phyloP scores from a whole-genome alignment of 2,888 invertebrate species.

The Sicus ferrugineus region DNA sequence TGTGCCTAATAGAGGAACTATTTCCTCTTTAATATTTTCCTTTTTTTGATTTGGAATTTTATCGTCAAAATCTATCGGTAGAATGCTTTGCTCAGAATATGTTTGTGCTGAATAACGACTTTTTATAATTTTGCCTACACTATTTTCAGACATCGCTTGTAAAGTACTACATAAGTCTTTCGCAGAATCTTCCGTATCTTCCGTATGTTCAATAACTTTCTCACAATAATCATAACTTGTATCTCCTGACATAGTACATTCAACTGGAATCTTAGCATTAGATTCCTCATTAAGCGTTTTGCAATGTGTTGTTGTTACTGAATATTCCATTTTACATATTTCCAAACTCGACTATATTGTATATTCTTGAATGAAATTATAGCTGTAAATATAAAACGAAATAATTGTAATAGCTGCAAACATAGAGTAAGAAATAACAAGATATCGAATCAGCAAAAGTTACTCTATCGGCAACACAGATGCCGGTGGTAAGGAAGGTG shows the following conservation, averaged over 20 bases:
- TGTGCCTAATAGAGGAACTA: neutral
- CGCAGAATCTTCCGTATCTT: neutral
- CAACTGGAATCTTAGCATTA: neutral
- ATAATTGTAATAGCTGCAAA: neutral
- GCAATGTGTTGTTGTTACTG: neutral
- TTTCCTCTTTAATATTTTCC: neutral
- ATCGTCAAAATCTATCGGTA: neutral
- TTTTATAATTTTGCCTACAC: neutral
- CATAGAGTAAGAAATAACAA: neutral
- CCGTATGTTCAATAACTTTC: too few relatives aligned
- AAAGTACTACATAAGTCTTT: neutral
- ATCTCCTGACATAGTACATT: neutral
- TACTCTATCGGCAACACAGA: too few relatives aligned
- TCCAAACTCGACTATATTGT: too few relatives aligned
- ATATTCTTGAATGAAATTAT: neutral
- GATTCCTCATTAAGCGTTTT: neutral
- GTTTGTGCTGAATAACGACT: neutral
- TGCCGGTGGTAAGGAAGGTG: too few relatives aligned
- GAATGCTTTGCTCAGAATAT: neutral
- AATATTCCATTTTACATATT: conserved; percentile 1
- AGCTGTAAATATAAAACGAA: neutral
- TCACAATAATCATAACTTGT: neutral
- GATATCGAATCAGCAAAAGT: neutral
- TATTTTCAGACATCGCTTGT: neutral
- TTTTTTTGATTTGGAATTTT: neutral